Base-by-base conservation (phyloP, 2,113 vertebrate species). In the Nannospalax galili region DNA sequence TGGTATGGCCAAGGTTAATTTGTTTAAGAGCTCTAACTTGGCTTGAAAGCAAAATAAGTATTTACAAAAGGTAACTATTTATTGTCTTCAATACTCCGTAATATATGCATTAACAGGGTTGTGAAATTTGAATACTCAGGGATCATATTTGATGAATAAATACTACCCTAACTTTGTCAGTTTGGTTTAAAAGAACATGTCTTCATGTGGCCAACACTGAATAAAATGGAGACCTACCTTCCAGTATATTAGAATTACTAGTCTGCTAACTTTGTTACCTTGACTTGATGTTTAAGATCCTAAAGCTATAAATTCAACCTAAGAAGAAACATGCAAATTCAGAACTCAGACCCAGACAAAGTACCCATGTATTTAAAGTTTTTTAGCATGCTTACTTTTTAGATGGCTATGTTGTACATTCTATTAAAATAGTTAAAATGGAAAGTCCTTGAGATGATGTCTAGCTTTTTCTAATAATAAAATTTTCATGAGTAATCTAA, bases 381-480 rank as follows among this genome's bases (percentile, higher is more conserved):
- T 37, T 42, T 69, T 26, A 77, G 3, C 16, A 14, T 69, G 37
- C 70, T 82, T 86, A n/a, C 16, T 45, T 78, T 85, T 56, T 60
- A 40, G 62, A 77, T 77, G 45, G 8, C 62, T 86, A 5, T 77
- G 7, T 10, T 86, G 37, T 24, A 28, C 3, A 60, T 15, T 1
- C 64, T 42, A 65, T 15, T 78, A 92, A 78, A 86, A n/a, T 8
- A 45, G 15, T 45, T 86, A 8, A 26, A 26, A 74, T 7, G 62
- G 35, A 92, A 72, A 91, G 40, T 30, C n/a, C n/a, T 48, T 62
- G 84, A 72, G 32, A 80, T 48, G 24, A 60, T 62, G 42, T 24
- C 64, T 70, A 85, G 52, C 73, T 87, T 93, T 87, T 30, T 37
- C 32, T 62, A 92, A 70, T 78, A 79, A 64, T 70, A 37, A 93